phyloP scores from a whole-genome alignment of 2,888 invertebrate genomes.

The Polymixis flavicincta region DNA sequence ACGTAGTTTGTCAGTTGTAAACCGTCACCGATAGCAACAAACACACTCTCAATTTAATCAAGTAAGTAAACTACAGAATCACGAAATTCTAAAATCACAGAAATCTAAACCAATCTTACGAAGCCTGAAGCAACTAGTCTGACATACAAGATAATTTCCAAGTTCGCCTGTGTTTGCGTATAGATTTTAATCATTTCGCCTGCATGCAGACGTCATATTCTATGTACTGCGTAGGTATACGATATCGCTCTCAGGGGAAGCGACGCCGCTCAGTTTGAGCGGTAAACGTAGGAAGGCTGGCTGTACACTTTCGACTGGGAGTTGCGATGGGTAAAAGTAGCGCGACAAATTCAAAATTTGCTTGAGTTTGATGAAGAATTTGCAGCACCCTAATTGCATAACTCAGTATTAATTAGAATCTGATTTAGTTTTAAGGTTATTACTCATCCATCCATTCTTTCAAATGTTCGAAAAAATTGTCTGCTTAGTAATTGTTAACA shows the following conservation, averaged over 20 bases:
- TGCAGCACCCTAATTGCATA: too few species aligned
- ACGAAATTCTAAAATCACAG: slow-evolving; percentile 1
- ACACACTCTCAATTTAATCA: not conserved
- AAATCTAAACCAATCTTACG: slow-evolving; percentile 14
- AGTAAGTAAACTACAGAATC: not conserved
- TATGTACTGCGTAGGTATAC: slow-evolving; percentile 34
- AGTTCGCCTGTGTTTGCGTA: slow-evolving; percentile 54
- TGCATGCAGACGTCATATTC: slow-evolving; percentile 26
- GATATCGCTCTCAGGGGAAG: slow-evolving; percentile 42
- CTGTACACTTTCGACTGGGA: slow-evolving; percentile 20
- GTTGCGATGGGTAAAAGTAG: too few species aligned
- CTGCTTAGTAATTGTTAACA: too few species aligned
- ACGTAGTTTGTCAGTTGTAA: not conserved
- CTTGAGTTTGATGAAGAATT: too few species aligned
- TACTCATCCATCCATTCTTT: too few species aligned
- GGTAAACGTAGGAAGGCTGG: slow-evolving; percentile 29
- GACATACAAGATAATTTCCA: slow-evolving; percentile 42
- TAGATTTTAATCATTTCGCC: slow-evolving; percentile 65
- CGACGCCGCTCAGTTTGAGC: slow-evolving; percentile 49
- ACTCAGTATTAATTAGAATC: too few species aligned
- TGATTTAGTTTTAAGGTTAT: too few species aligned
- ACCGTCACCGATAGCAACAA: not conserved
- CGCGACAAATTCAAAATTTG: too few species aligned
- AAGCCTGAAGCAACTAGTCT: slow-evolving; percentile 21
- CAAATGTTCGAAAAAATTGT: too few species aligned